Conservation (phyloP, 30 jellyfish, hydroid and myxozoan species). For the Chrysaora quinquecirrha region DNA sequence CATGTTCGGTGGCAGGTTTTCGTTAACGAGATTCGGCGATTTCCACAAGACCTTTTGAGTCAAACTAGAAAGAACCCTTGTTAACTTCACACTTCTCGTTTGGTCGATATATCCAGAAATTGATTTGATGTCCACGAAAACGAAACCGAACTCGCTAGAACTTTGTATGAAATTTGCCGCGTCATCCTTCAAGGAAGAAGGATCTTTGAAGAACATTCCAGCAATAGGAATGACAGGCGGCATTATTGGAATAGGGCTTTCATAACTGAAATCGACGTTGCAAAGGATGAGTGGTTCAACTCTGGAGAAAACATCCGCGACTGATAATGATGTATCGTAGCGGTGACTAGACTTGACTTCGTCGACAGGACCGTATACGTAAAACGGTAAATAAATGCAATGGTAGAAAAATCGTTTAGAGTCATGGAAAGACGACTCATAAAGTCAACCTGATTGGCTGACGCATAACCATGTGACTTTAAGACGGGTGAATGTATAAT, state of each 20-base stretch:
- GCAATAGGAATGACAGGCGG: conserved; percentile 62
- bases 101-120: conserved; percentile 7
- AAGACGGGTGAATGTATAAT: not conserved
- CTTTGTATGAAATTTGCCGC: conserved; percentile 10
- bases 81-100: not conserved
- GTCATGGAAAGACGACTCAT: conserved; percentile 10
- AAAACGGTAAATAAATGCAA: conserved; percentile 12
- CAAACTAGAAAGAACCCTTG: conserved; percentile 5
- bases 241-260: conserved; percentile 53
- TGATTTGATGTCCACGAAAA: conserved; percentile 33
- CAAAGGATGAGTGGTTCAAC: conserved; percentile 45
- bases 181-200: not conserved
- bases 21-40: not conserved
- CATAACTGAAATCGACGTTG: conserved; percentile 45
- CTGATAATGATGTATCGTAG: conserved; percentile 16
- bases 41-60: conserved; percentile 19
- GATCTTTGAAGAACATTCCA: conserved; percentile 25
- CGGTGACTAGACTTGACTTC: conserved; percentile 5
- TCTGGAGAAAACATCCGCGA: conserved; percentile 41
- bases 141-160: conserved; percentile 28
- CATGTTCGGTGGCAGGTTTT: not conserved
- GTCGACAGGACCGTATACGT: conserved; percentile 25
- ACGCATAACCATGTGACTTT: not conserved
- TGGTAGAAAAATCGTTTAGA: not conserved
- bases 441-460: not conserved